Conservation (phyloP, 2,888 invertebrate genomes). For the Formica aserva region DNA sequence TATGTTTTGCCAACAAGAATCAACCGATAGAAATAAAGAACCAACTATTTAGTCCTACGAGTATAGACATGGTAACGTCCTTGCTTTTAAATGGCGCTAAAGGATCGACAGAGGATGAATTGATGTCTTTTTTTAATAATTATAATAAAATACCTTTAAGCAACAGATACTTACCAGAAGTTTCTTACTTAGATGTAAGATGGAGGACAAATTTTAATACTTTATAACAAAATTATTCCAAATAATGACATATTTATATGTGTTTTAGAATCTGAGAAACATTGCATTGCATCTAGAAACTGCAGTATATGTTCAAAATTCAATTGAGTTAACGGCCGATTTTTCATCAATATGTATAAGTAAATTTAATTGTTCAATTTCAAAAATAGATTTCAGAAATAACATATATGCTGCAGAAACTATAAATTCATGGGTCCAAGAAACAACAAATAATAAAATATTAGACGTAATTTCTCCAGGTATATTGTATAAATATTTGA, state of each 20-base stretch:
- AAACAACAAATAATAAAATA: constrained; percentile 93
- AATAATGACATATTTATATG: constrained; percentile 22
- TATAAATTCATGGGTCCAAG: constrained; percentile 94
- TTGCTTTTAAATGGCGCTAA: constrained; percentile 79
- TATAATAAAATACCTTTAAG: too few relatives aligned
- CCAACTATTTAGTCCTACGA: constrained; percentile 36
- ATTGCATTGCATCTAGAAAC: constrained; percentile 90
- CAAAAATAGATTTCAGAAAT: too few relatives aligned
- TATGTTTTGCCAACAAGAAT: constrained; percentile 64
- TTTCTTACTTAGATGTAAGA: constrained; percentile 13
- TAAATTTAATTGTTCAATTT: too few relatives aligned
- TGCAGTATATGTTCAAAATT: constrained; percentile 82
- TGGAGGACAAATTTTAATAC: constrained; percentile 60
- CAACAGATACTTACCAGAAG: too few relatives aligned
- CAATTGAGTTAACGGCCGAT: too few relatives aligned
- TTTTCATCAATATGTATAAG: too few relatives aligned
- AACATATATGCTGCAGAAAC: constrained; percentile 83
- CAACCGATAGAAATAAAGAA: constrained; percentile 50
- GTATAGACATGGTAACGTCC: constrained; percentile 81
- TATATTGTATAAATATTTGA: constrained; percentile 62
- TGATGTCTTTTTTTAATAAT: too few relatives aligned
- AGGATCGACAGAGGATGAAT: too few relatives aligned
- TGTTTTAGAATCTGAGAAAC: constrained; percentile 81
- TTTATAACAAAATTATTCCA: not conserved
- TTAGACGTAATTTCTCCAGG: constrained; percentile 90